Base-by-base conservation (phyloP, 2,888 invertebrate genomes). In the Drosophila fungiperda region DNA sequence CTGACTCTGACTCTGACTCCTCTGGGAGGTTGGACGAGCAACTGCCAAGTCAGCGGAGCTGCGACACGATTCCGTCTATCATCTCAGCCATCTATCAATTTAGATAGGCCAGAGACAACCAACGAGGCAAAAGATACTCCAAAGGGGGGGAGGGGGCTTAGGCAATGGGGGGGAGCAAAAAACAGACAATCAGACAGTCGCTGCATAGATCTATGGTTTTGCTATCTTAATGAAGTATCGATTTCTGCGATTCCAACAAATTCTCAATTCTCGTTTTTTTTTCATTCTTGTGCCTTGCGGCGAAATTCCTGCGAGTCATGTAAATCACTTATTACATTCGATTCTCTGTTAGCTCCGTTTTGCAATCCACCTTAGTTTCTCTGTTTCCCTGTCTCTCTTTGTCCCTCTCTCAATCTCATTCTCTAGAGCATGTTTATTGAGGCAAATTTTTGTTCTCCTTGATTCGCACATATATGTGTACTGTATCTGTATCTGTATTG, bases 141-240 rank as follows among this genome's bases (percentile, higher is more conserved):
- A 20, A 26, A 26, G 42, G 29, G 17, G 32, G 23, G 40, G 20
- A 32, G 1, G 26, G 38, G 26, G 0, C 6, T 4, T 26, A 26
- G 26, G 26, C 26, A 1, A 4, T 5, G 20, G 2, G 36, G 2
- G 36, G 35, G 1, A 5, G 29, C 23, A n/a, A 50, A 20, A 52
- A 26, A 2, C 32, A 69, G 54, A 49, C 63, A 64, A 35, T 48
- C 40, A 57, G 48, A 53, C 40, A 61, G 26, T 62, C 52, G 32
- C 29, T 42, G 15, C 2, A 33, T 35, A 26, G 26, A 62, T 60
- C 65, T 62, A 63, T 65, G 54, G 38, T 68, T 78, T 66, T 66
- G 77, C 66, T 80, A 89, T 90, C 90, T 90, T 87, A 87, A 90
- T 87, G 87, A 87, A 90, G 87, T 87, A 87, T 87, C 89, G 87